A percentile compares a stretch with the other conserved stretches of the same genome.
Conservation (phyloP, 2,113 vertebrate species). For the Athene cunicularia region DNA sequence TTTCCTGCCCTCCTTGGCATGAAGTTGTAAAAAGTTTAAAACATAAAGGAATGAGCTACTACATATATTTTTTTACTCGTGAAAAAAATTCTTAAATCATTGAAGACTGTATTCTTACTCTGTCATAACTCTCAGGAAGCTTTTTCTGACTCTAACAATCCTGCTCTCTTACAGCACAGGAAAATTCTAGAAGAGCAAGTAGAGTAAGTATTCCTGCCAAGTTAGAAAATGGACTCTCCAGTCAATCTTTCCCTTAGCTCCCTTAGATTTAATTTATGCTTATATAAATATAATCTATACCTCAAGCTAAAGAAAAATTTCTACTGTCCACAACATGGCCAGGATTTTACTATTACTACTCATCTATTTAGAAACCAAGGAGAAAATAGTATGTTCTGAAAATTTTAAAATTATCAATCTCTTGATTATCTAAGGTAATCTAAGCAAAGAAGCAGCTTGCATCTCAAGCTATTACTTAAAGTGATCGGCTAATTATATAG, state of each 20-base stretch:
- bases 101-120: not conserved
- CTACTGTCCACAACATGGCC: not conserved
- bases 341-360: not conserved
- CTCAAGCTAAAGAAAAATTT: not conserved
- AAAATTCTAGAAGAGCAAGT: not conserved
- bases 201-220: not conserved
- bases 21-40: not conserved
- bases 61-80: not conserved
- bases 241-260: not conserved
- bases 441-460: not conserved
- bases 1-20: not conserved
- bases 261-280: not conserved
- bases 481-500: not conserved
- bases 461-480: not conserved
- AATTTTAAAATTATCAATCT: not conserved
- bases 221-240: not conserved
- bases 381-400: not conserved
- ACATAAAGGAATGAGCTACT: not conserved
- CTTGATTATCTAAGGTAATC: not conserved
- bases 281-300: not conserved
- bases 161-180: not conserved
- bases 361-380: not conserved
- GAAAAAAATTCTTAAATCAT: not conserved
- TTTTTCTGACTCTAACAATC: not conserved
- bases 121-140: not conserved